Percentiles rank a stretch among this genome's conserved stretches.
Evolutionary conservation across 92 coral and sea anemone species (phyloP).

Genomic region (Bergia sp.): DNA sequence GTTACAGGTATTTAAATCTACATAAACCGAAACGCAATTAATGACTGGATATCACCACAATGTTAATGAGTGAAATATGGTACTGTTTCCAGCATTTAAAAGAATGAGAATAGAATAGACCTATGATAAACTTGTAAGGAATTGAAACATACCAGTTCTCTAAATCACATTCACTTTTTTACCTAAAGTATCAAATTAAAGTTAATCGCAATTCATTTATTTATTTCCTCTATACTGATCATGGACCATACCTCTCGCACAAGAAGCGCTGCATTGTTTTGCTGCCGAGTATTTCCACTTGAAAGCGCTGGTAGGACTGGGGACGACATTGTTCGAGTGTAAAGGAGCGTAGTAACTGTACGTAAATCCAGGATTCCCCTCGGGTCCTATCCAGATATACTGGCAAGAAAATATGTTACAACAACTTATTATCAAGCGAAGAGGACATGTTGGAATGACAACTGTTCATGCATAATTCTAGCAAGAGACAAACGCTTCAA

Average conservation of each 20-base stretch:
- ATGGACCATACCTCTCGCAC: constrained; percentile 81
- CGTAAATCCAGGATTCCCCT: constrained; percentile 64
- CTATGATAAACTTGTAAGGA: too few species aligned
- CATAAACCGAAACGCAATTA: too few species aligned
- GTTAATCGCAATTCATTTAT: neutral
- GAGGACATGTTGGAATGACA: too few species aligned
- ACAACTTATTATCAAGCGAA: neutral
- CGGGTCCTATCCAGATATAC: constrained; percentile 61
- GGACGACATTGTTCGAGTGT: constrained; percentile 18
- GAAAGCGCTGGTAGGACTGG: constrained; percentile 48
- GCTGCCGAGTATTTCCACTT: constrained; percentile 66
- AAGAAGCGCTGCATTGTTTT: constrained; percentile 60
- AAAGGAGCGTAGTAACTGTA: constrained; percentile 67
- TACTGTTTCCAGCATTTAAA: too few species aligned
- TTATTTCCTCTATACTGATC: neutral
- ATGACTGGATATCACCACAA: too few species aligned
- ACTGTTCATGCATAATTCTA: too few species aligned
- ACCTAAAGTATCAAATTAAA: neutral
- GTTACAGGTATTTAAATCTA: too few species aligned
- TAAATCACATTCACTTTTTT: neutral
- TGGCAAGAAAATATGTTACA: constrained; percentile 5
- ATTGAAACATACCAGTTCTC: neutral
- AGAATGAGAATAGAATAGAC: too few species aligned
- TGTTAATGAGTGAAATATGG: too few species aligned
- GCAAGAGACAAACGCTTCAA: neutral